Evolutionary conservation across 1,140 invertebrate species (phyloP).

Genomic region (Pseudomyrmex pallidus): DNA sequence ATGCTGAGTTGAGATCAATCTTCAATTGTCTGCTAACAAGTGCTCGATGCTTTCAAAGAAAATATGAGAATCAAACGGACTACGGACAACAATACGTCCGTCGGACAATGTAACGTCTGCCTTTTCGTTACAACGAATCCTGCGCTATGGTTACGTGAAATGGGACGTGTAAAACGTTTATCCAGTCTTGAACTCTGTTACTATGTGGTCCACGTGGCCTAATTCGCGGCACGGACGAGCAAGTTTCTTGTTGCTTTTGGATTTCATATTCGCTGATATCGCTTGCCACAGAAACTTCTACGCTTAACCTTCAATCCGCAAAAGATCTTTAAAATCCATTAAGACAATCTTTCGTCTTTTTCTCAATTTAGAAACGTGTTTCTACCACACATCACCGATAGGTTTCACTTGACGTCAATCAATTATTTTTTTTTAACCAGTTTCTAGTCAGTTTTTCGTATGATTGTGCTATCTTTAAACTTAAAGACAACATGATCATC

Average conservation of each 20-base stretch:
- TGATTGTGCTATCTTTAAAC: too few relatives aligned
- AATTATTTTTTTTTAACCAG: not conserved
- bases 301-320: constrained; percentile 10
- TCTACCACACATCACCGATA: not conserved
- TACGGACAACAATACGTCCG: not conserved
- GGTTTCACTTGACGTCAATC: not conserved
- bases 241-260: constrained; percentile 44
- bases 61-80: not conserved
- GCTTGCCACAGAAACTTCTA: constrained; percentile 13
- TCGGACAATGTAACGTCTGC: constrained; percentile 5
- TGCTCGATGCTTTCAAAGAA: not conserved
- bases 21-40: too few relatives aligned
- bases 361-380: not conserved
- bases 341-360: constrained; percentile 9
- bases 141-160: constrained; percentile 8
- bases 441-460: too few relatives aligned
- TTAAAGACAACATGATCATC: too few relatives aligned
- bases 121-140: constrained; percentile 42
- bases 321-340: constrained; percentile 4
- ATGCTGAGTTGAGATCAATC: too few relatives aligned
- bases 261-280: constrained; percentile 52
- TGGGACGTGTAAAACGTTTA: constrained; percentile 30
- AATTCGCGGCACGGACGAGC: constrained; percentile 49
- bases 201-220: constrained; percentile 25
- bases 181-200: constrained; percentile 27